Evolutionary conservation across 2,797 vertebrate species (phyloP).

Genomic region (Etheostoma perlongum): DNA sequence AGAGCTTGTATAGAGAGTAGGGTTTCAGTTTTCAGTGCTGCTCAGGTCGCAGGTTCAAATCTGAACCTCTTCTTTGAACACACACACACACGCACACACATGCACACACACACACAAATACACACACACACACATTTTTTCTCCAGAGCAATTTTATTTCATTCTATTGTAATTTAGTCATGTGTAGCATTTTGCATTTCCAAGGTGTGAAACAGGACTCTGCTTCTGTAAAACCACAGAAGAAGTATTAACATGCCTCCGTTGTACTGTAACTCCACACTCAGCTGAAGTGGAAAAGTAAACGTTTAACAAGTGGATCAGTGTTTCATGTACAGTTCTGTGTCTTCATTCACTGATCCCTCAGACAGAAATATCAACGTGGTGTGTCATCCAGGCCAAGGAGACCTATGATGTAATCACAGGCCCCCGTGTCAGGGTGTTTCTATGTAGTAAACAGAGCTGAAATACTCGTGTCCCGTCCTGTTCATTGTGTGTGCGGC

Average conservation of each 20-base stretch:
- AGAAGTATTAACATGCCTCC: slow-evolving; percentile 43
- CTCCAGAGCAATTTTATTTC: background rate
- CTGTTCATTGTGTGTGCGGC: slow-evolving; percentile 52
- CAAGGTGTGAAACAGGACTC: slow-evolving; percentile 34
- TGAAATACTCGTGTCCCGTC: slow-evolving; percentile 69
- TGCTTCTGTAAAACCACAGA: slow-evolving; percentile 43
- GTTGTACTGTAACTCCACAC: slow-evolving; percentile 55
- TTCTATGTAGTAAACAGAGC: slow-evolving; percentile 84
- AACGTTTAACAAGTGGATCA: slow-evolving; percentile 69
- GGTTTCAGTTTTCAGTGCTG: slow-evolving; percentile 63
- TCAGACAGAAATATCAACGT: slow-evolving; percentile 79
- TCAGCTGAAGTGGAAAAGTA: slow-evolving; percentile 65
- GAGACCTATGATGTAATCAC: slow-evolving; percentile 81
- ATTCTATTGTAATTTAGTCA: slow-evolving; percentile 14
- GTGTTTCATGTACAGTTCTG: slow-evolving; percentile 68
- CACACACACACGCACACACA: background rate
- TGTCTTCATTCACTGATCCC: slow-evolving; percentile 78
- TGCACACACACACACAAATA: background rate
- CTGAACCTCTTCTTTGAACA: slow-evolving; percentile 27
- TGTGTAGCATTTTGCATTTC: slow-evolving; percentile 28
- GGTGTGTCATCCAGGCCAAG: slow-evolving; percentile 79
- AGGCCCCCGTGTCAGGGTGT: slow-evolving; percentile 75
- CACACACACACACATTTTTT: background rate
- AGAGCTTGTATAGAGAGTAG: slow-evolving; percentile 48
- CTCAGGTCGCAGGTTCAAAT: slow-evolving; percentile 53